Conservation (phyloP, 1,140 invertebrate genomes). For the Megalopta genalis region DNA sequence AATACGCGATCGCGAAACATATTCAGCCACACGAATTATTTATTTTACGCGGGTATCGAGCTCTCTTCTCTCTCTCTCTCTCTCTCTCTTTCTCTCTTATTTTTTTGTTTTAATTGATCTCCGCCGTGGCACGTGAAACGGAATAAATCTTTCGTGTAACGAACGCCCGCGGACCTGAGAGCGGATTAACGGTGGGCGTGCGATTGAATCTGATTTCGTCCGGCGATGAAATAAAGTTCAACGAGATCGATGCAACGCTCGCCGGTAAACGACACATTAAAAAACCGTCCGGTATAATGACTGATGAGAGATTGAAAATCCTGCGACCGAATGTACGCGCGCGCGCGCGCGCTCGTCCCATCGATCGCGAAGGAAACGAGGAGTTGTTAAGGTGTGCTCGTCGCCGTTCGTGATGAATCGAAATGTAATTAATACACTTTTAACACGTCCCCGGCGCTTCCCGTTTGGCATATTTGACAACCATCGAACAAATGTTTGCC, state of each 20-base stretch:
- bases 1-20: not conserved
- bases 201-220: not conserved
- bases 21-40: conserved; percentile 17
- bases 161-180: not conserved
- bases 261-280: not conserved
- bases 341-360: not conserved
- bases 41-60: not conserved
- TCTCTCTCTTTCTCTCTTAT: not conserved
- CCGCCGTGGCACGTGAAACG: not conserved
- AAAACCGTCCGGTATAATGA: not conserved
- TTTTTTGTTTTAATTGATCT: not conserved
- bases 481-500: not conserved
- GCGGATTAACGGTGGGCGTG: not conserved
- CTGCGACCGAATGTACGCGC: no score
- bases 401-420: not conserved
- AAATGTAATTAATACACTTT: not conserved
- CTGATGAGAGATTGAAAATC: not conserved
- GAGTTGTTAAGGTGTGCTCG: not conserved
- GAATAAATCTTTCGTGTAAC: conserved; percentile 17
- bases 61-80: no score
- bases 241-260: not conserved
- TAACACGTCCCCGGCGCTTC: not conserved
- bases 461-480: no score
- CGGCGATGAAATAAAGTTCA: not conserved
- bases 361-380: not conserved